Base-by-base conservation (phyloP, 2,888 invertebrate genomes). In the Latheticus oryzae region DNA sequence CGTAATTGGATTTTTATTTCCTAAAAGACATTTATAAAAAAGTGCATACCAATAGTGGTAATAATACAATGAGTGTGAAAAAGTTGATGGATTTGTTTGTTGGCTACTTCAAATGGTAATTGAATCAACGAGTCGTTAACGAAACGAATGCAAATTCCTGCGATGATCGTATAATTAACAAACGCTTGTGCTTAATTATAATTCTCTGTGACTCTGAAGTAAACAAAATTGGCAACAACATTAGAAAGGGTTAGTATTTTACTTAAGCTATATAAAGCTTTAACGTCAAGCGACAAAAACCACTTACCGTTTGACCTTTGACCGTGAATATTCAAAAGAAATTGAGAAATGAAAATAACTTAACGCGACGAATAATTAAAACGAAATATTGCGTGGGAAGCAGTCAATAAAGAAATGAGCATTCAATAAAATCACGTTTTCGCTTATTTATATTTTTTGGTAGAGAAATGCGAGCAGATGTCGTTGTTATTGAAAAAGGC, bases 221-320 rank as follows among this genome's bases (percentile, higher is more conserved):
- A 9, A 42, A 16, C 4, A 13, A 16, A 42, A 42, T 42, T 42
- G 42, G 28, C 42, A 42, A 42, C 12, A 28, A 16, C n/a, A 26
- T 42, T 28, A 26, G 15, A 42, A 9, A 8, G 42, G 42, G 23
- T n/a, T n/a, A n/a, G n/a, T 40, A 40, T 42, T 42, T 42, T 12
- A 26, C 4, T 13, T 42, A 42, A 42, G 42, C 42, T 40, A 13
- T 42, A n/a, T 26, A 26, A 42, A 42, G 42, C 42, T 26, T 42
- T 26, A 7, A 15, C 13, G 42, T 8, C 8, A 9, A 21, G 23
- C 16, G 15, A n/a, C 16, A 24, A 28, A 26, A 24, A 21, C 42
- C 33, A 33, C 33, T 33, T 42, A 42, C 26, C 42, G 24, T 28
- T 42, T 26, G 15, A 42, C 24, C 15, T 42, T 16, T 26, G 42